Evolutionary conservation across 2,888 invertebrate genomes (phyloP).

Genomic region (Choristoneura rosaceana): DNA sequence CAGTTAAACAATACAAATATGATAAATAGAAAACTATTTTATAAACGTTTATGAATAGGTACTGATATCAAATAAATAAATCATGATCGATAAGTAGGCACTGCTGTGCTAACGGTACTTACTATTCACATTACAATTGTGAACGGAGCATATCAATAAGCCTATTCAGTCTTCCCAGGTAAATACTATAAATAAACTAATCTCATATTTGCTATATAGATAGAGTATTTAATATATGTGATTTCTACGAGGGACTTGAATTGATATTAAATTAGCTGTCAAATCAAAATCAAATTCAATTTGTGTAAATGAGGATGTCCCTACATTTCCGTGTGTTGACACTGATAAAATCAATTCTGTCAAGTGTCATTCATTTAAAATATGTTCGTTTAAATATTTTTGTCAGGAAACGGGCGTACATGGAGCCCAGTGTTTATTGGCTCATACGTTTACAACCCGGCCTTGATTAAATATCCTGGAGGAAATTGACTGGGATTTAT

Average conservation of each 20-base stretch:
- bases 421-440: conserved; percentile 71
- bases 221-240: neutral
- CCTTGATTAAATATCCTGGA: conserved; percentile 81
- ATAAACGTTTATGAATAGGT: too few species aligned
- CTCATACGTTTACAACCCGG: conserved; percentile 74
- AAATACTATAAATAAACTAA: too few species aligned
- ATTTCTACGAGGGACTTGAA: neutral
- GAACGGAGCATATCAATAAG: too few species aligned
- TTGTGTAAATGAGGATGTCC: conserved; percentile 45
- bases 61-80: too few species aligned
- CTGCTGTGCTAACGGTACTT: too few species aligned
- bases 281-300: conserved; percentile 39
- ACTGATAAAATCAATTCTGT: conserved; percentile 49
- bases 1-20: too few species aligned
- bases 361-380: conserved; percentile 69
- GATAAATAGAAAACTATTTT: too few species aligned
- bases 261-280: conserved; percentile 19
- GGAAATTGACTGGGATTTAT: conserved; percentile 1
- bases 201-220: too few species aligned
- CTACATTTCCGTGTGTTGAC: conserved; percentile 38
- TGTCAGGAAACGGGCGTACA: conserved; percentile 74
- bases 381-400: conserved; percentile 68
- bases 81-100: too few species aligned
- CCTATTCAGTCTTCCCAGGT: too few species aligned
- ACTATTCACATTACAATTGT: too few species aligned